phyloP scores from a whole-genome alignment of 2,888 invertebrate genomes.

The Synergus laeviventris region DNA sequence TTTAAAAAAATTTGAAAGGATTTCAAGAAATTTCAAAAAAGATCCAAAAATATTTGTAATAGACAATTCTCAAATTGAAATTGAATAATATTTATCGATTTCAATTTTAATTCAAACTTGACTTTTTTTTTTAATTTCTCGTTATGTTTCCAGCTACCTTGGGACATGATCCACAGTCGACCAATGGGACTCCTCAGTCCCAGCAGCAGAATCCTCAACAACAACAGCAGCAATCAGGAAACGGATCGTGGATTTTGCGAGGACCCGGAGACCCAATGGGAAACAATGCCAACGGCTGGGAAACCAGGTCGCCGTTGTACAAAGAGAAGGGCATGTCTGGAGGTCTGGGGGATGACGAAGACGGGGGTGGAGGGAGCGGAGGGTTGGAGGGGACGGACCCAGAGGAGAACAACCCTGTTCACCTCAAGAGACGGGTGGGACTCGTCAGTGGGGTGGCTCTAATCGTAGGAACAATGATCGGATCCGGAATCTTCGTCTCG shows the following conservation, averaged over 20 bases:
- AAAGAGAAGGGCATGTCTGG: constrained; percentile 62
- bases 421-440: constrained; percentile 99
- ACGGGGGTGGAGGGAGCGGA: constrained; percentile 77
- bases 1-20: too few species aligned
- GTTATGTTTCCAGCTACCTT: constrained; percentile 63
- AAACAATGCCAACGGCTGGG: constrained; percentile 53
- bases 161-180: constrained; percentile 70
- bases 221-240: constrained; percentile 47
- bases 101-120: too few species aligned
- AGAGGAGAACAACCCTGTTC: constrained; percentile 97
- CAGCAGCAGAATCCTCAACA: constrained; percentile 50
- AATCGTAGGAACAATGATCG: constrained; percentile 99
- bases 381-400: constrained; percentile 93
- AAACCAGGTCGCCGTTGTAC: constrained; percentile 50
- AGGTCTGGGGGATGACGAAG: constrained; percentile 72
- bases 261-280: constrained; percentile 52
- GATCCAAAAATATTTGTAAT: too few species aligned
- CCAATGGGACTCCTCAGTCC: constrained; percentile 59
- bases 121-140: background rate
- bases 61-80: too few species aligned
- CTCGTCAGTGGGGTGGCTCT: constrained; percentile 99
- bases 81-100: too few species aligned
- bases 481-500: constrained; percentile 99
- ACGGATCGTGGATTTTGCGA: constrained; percentile 49
- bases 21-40: too few species aligned